Percentiles rank a stretch among this genome's conserved stretches.
phyloP scores from a whole-genome alignment of 2,888 invertebrate genomes.

The Mesochorus sp. region DNA sequence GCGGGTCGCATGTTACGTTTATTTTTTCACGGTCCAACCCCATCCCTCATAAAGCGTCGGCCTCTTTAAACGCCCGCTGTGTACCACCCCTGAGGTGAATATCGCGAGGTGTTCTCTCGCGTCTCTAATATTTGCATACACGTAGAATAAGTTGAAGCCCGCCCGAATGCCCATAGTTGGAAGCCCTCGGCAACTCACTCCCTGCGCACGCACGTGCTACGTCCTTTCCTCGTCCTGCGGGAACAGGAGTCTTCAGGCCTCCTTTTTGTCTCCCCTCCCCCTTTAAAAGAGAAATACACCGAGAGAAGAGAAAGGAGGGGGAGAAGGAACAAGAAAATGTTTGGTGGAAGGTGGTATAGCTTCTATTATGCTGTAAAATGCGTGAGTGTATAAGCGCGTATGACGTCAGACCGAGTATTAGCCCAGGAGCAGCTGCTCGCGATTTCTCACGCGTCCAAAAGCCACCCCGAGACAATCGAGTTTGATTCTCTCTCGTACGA shows the following conservation, averaged over 20 bases:
- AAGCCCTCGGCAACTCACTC: slow-evolving; percentile 20
- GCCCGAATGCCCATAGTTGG: slow-evolving; percentile 48
- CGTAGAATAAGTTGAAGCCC: slow-evolving; percentile 41
- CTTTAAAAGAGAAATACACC: slow-evolving; percentile 13
- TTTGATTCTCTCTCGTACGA: slow-evolving; percentile 73
- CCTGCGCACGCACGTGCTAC: slow-evolving; percentile 56
- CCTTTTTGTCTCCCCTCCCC: slow-evolving; percentile 44
- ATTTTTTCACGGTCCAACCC: slow-evolving; percentile 14
- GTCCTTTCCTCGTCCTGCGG: slow-evolving; percentile 21
- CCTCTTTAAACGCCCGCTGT: slow-evolving; percentile 59
- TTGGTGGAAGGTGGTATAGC: slow-evolving; percentile 42
- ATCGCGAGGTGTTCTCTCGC: slow-evolving; percentile 59
- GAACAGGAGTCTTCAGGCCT: slow-evolving; percentile 35
- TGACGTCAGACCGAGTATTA: slow-evolving; percentile 58
- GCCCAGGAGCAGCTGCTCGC: slow-evolving; percentile 77
- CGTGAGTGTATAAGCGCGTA: slow-evolving; percentile 61
- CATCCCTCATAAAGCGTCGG: slow-evolving; percentile 26
- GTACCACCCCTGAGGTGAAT: slow-evolving; percentile 50
- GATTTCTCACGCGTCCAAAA: slow-evolving; percentile 81
- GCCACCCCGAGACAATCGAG: slow-evolving; percentile 80
- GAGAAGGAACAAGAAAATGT: neutral
- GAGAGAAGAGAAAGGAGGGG: neutral
- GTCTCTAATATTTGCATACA: slow-evolving; percentile 59
- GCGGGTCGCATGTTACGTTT: slow-evolving; percentile 48
- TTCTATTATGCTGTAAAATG: slow-evolving; percentile 46